These are phyloP conservation scores for Camponotus floridanus DNA, from an alignment of 1,140 invertebrate species.

Conservation along the genomic window DNA sequence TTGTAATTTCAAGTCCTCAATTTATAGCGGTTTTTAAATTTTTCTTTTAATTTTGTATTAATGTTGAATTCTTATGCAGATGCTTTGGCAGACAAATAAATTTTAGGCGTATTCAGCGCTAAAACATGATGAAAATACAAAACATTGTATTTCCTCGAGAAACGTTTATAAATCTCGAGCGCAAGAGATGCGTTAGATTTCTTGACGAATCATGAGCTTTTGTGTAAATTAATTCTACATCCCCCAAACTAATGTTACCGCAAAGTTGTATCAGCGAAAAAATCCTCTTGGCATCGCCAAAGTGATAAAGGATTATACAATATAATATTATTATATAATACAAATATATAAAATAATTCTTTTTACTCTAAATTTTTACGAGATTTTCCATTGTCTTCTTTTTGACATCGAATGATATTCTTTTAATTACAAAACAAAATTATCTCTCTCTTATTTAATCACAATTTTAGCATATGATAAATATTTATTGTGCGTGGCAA, in stretches of 20 bases:
- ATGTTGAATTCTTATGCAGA: neutral
- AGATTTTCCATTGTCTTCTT: neutral
- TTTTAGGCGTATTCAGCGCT: constrained; percentile 5
- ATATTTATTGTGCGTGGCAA: constrained; percentile 41
- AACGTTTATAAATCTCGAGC: constrained; percentile 12
- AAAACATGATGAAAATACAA: constrained; percentile 17
- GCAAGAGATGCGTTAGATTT: constrained; percentile 3
- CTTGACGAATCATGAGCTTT: constrained; percentile 9
- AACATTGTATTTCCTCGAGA: neutral
- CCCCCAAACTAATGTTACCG: constrained; percentile 27
- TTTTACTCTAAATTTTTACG: neutral
- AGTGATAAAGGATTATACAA: neutral
- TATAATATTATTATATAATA: neutral
- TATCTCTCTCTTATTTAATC: neutral
- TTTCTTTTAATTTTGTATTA: neutral
- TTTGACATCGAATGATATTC: constrained; percentile 3
- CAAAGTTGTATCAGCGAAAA: neutral
- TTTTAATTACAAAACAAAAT: neutral
- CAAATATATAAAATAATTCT: neutral
- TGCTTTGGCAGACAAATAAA: neutral
- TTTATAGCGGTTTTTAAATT: neutral
- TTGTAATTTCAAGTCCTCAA: neutral
- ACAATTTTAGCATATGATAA: neutral
- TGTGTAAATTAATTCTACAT: constrained; percentile 30
- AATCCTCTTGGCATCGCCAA: neutral